Evolutionary conservation across 2,113 vertebrate genomes (phyloP).

Genomic region (Oryzias melastigma): DNA sequence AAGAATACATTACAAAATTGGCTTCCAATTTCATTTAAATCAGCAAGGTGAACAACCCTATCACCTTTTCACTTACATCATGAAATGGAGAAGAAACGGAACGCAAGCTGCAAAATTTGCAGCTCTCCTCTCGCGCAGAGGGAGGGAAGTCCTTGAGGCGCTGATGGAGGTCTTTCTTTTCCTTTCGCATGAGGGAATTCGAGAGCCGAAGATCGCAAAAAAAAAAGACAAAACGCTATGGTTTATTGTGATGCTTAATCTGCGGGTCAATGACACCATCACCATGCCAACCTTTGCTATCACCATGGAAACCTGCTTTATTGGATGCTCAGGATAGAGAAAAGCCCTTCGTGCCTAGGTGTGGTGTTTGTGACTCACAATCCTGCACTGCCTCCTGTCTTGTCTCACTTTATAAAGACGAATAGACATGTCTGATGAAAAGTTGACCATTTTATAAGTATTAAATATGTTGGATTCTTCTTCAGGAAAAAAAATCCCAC

Average conservation of each 20-base stretch:
- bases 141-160: constrained; percentile 57
- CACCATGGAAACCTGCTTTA: constrained; percentile 68
- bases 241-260: constrained; percentile 74
- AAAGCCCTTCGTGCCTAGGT: constrained; percentile 49
- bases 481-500: too few species aligned
- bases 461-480: too few species aligned
- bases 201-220: constrained; percentile 1
- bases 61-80: constrained; percentile 35
- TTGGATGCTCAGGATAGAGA: constrained; percentile 53
- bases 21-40: too few species aligned
- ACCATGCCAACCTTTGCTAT: constrained; percentile 71
- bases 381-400: constrained; percentile 47
- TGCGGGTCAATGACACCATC: constrained; percentile 71
- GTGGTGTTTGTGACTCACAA: constrained; percentile 29
- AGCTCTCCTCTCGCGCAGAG: constrained; percentile 39
- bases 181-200: constrained; percentile 27
- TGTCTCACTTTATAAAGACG: constrained; percentile 23
- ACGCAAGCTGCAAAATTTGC: constrained; percentile 18
- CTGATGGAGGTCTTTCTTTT: constrained; percentile 27
- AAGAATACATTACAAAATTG: too few species aligned
- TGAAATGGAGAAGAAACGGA: constrained; percentile 3
- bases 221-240: constrained; percentile 18
- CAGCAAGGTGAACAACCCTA: not conserved
- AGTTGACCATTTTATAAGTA: too few species aligned
- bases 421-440: constrained; percentile 23